Evolutionary conservation across 2,888 invertebrate species (phyloP), one percentile per base, ranked within the genome.

Genomic region (Theretra japonica): DNA sequence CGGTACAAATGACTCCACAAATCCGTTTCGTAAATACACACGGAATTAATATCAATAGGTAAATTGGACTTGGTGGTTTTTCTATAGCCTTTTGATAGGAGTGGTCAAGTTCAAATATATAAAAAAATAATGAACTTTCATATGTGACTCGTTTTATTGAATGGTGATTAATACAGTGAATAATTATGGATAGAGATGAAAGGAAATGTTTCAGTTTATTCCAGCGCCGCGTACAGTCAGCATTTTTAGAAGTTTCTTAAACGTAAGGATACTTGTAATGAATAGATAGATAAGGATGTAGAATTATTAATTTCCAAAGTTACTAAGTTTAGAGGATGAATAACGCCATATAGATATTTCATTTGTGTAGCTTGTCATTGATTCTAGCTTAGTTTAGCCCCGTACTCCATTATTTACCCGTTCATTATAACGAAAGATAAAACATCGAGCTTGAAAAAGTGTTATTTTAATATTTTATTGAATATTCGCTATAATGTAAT

Each of bases 321-420:
- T 89, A 93, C 93, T 94, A 93, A 89, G 94, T 94, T 94, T 94
- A 94, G 94, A 94, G 94, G 94, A 94, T 94, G 94, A 90, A 91
- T 84, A 88, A 83, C 79, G 82, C 88, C 84, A 87, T 87, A 85
- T 93, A 93, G 90, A 85, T 75, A 65, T 78, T 86, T 91, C 56
- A 83, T 90, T 93, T 93, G 86, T 86, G 87, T 92, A 93, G 91
- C 75, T 77, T 79, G 73, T 87, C 84, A 85, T 83, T 79, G 81
- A 73, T 75, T 79, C 77, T 90, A 92, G 90, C 73, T 85, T 93
- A 93, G 93, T 86, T 90, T 94, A 93, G 93, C 86, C 76, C 83
- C 78, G 81, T 84, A 65, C 17, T 41, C 41, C 77, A 76, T 79
- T 87, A 82, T 79, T 79, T 74, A 79, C 80, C 79, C 82, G 41